Base-by-base conservation (phyloP, 2,113 vertebrate species). In the Pagrus major region DNA sequence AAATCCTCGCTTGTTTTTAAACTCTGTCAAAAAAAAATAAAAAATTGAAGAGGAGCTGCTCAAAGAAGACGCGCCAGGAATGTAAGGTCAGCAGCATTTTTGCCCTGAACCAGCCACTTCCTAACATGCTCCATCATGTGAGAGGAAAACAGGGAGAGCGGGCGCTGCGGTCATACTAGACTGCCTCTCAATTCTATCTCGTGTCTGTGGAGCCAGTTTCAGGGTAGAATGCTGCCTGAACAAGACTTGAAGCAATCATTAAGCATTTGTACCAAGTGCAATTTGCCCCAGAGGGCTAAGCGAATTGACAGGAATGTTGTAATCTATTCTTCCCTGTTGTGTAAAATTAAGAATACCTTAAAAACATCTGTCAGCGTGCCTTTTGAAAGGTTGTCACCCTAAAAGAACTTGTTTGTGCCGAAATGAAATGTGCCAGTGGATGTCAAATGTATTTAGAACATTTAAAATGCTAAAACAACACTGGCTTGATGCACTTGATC, bases 241-340 rank as follows among this genome's bases (percentile, higher is more conserved):
- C 77, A 88, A 86, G 83, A 90, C 87, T 78, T 84, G 82, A 90
- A 88, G 78, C 71, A 51, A 79, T 80, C 47, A 58, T 88, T 82
- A 74, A 66, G 76, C 69, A 46, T 81, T 76, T 69, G 51, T 71
- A 80, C 72, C 23, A 86, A 77, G 88, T 66, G 70, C 68, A 77
- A 74, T 88, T 83, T 66, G 49, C 52, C 78, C 73, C 59, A 37
- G 23, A 85, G 75, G 76, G 79, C 59, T 51, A 8, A 59, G 47
- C 8, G 54, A 67, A 35, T 59, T 66, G 86, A 76, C 75, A 44
- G 56, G 46, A 85, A 71, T 65, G 56, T 72, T 90, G 77, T 85
- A 35, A 74, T 83, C 67, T 75, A 21, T 81, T 89, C 46, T 83
- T 78, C 35, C 75, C 75, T 76, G 60, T 81, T 66, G 63, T 80